Percentiles rank a stretch among this genome's conserved stretches.
Conservation (phyloP, 2,113 vertebrate species). For the Procavia capensis region DNA sequence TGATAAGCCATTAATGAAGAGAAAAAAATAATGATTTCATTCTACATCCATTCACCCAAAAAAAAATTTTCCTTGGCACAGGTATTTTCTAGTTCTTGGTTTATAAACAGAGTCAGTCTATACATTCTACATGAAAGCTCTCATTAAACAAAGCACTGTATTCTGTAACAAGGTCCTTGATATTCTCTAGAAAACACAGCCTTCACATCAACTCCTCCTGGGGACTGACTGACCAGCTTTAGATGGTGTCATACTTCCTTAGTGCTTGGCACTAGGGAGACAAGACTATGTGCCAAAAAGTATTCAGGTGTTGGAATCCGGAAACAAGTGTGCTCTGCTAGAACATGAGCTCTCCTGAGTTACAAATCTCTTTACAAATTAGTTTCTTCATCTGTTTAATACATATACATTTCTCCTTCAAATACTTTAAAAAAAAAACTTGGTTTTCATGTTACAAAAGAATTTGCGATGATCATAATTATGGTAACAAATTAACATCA, state of each 20-base stretch:
- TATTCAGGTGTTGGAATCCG: background rate
- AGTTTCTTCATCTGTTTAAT: background rate
- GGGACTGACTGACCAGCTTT: background rate
- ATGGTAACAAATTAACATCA: slow-evolving; percentile 25
- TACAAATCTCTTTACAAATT: background rate
- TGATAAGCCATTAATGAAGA: slow-evolving; percentile 37
- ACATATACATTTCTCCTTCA: background rate
- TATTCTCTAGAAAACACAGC: background rate
- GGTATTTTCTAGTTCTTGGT: background rate
- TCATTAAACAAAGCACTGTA: background rate
- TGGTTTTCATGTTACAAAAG: slow-evolving; percentile 51
- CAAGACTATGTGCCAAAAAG: background rate
- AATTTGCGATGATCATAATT: background rate
- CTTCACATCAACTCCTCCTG: background rate
- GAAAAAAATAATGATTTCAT: slow-evolving; percentile 1
- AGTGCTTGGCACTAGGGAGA: background rate
- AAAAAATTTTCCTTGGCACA: slow-evolving; percentile 27
- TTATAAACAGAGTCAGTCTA: slow-evolving; percentile 1
- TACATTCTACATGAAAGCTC: background rate
- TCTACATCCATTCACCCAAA: background rate
- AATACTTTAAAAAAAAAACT: slow-evolving; percentile 4
- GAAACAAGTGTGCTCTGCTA: background rate
- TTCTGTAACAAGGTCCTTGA: background rate
- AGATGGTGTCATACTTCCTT: background rate
- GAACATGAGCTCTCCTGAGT: background rate